Conservation (phyloP, 2,797 vertebrate genomes). For the Coregonus ussuriensis region DNA sequence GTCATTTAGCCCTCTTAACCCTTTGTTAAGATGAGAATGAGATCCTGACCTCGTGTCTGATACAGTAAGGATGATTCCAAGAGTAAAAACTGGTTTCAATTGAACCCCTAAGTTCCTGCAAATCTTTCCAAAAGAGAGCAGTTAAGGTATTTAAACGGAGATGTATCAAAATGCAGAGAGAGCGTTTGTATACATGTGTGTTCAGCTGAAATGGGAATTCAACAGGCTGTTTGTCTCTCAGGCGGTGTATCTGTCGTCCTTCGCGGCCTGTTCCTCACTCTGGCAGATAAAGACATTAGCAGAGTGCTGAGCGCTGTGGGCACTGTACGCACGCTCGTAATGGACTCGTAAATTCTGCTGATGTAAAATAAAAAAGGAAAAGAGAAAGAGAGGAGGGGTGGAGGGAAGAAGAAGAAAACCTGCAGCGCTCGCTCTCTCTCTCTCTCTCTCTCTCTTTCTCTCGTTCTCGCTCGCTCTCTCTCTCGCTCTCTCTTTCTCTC, state of each 20-base stretch:
- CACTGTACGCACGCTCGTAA: constrained; percentile 70
- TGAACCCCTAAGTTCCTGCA: constrained; percentile 26
- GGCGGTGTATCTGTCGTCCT: constrained; percentile 52
- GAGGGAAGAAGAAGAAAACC: constrained; percentile 43
- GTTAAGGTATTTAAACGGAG: constrained; percentile 38
- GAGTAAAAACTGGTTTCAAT: constrained; percentile 4
- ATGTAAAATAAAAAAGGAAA: constrained; percentile 40
- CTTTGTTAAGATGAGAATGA: neutral
- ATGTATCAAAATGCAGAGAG: constrained; percentile 35
- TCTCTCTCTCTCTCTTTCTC: too few species aligned
- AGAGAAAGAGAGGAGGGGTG: constrained; percentile 41
- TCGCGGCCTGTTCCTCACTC: constrained; percentile 40
- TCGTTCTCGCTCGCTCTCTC: constrained; percentile 16
- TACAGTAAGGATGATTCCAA: neutral
- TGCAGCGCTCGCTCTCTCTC: constrained; percentile 47
- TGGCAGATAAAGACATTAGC: constrained; percentile 69
- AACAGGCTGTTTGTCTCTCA: constrained; percentile 55
- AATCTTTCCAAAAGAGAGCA: constrained; percentile 21
- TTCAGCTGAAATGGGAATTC: constrained; percentile 38
- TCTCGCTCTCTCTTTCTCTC: neutral
- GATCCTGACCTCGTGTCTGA: neutral
- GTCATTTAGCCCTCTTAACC: neutral
- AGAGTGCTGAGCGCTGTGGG: constrained; percentile 63
- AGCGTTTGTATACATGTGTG: constrained; percentile 32
- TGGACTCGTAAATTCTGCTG: constrained; percentile 74